Base-by-base conservation (phyloP, 2,797 vertebrate species). In the Arctocebus calabarensis region DNA sequence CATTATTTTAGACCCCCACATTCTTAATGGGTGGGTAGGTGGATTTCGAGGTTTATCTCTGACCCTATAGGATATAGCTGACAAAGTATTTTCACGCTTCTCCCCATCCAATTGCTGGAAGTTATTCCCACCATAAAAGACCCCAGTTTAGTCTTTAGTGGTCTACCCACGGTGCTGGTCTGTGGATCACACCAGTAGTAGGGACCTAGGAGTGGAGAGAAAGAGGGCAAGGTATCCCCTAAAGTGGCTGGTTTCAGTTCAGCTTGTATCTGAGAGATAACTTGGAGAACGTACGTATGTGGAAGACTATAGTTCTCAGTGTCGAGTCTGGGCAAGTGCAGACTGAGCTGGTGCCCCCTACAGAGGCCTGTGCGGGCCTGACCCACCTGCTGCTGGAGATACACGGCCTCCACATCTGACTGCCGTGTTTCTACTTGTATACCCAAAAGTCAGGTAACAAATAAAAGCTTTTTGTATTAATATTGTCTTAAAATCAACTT, bases 321-420 rank as follows among this genome's bases (percentile, higher is more conserved):
- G 59, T 27, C n/a, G 48, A 14, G 37, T 14, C 70, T 43, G 66
- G 37, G 9, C 25, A 57, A 74, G 19, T 23, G 1, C 7, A 84
- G 70, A 34, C 25, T 66, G 25, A 84, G 9, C 3, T 3, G 17
- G 5, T 70, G 27, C 1, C 23, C 22, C 7, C 3, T 34, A 2
- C 12, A 2, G 0, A 2, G 3, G 16, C 40, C 34, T 10, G 23
- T 34, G 10, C 29, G 7, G 52, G 32, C 68, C 9, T 48, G 29
- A 1, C 0, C 5, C 3, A 19, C 66, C 2, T 16, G 45, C 9
- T 48, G 40, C 0, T 48, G 48, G 88, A 84, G 23, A 34, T 6
- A 1, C 0, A 2, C 1, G 29, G n/a, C 37, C 5, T 27, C 23
- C 43, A 11, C 2, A 3, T 48, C 37, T 3, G 23, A 37, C 19